These are phyloP conservation scores for Stegodyphus mimosarum DNA, from an alignment of 1,140 invertebrate genomes.

Conservation along the genomic window DNA sequence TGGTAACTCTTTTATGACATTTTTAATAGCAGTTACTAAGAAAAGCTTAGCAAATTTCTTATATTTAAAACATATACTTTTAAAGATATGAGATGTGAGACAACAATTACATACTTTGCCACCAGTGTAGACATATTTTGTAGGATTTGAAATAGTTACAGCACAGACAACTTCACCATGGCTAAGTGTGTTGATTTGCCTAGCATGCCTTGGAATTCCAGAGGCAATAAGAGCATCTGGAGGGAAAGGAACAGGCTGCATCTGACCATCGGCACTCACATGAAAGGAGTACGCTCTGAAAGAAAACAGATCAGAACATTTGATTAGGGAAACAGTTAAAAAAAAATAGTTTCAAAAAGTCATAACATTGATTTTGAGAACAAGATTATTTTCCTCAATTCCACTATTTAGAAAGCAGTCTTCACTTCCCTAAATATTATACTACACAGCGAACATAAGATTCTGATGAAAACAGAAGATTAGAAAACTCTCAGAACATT, in stretches of 20 bases:
- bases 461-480: no score
- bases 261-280: conserved; percentile 84
- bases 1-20: no score
- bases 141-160: conserved; percentile 86
- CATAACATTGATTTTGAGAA: not conserved
- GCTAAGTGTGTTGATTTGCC: conserved; percentile 88
- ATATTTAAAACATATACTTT: no score
- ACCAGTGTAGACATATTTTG: conserved; percentile 97
- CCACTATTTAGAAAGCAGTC: no score
- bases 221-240: conserved; percentile 90
- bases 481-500: no score
- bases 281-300: conserved; percentile 92
- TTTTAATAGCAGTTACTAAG: no score
- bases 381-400: not conserved
- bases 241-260: conserved; percentile 95
- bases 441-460: no score
- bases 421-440: no score
- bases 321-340: conserved; percentile 33
- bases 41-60: no score
- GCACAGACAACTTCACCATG: conserved; percentile 96
- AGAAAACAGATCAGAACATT: conserved; percentile 64
- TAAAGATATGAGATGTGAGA: not conserved
- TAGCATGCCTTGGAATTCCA: conserved; percentile 90
- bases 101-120: conserved; percentile 78
- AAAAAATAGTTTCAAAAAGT: not conserved